Conservation (phyloP, 2,888 invertebrate species). For the Caenorhabditis sp. region DNA sequence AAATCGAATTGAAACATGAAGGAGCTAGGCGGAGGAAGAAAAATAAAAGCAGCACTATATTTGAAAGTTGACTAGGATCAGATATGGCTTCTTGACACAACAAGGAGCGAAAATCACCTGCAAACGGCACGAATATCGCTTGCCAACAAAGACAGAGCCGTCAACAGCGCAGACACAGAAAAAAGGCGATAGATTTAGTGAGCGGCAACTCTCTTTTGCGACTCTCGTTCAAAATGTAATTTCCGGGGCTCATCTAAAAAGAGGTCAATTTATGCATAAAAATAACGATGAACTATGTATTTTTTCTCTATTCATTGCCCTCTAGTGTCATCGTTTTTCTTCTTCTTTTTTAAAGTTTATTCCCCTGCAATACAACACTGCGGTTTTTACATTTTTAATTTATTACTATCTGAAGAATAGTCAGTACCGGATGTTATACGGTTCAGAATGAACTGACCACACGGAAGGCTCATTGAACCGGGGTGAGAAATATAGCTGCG, state of each 20-base stretch:
- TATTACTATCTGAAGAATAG: too few relatives aligned
- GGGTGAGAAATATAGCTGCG: too few relatives aligned
- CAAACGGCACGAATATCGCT: background rate
- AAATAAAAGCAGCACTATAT: too few relatives aligned
- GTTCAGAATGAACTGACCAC: too few relatives aligned
- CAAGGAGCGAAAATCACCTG: conserved; percentile 28
- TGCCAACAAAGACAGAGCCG: background rate
- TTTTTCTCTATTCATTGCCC: conserved; percentile 31
- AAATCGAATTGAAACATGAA: too few relatives aligned
- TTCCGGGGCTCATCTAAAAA: conserved; percentile 49
- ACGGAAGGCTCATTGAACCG: too few relatives aligned
- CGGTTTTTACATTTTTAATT: conserved; percentile 1
- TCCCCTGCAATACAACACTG: conserved; percentile 13
- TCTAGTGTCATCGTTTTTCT: conserved; percentile 9
- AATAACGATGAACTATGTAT: conserved; percentile 51
- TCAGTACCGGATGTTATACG: too few relatives aligned
- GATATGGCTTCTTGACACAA: conserved; percentile 28
- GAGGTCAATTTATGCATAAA: conserved; percentile 48
- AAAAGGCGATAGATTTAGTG: conserved; percentile 21
- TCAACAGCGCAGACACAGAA: conserved; percentile 16
- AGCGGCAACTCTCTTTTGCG: too few relatives aligned
- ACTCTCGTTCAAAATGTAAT: conserved; percentile 38
- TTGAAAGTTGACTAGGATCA: conserved; percentile 18
- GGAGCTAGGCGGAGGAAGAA: too few relatives aligned
- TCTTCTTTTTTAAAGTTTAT: conserved; percentile 6